phyloP scores from a whole-genome alignment of 2,113 vertebrate genomes.

The Lichenostomus cassidix region DNA sequence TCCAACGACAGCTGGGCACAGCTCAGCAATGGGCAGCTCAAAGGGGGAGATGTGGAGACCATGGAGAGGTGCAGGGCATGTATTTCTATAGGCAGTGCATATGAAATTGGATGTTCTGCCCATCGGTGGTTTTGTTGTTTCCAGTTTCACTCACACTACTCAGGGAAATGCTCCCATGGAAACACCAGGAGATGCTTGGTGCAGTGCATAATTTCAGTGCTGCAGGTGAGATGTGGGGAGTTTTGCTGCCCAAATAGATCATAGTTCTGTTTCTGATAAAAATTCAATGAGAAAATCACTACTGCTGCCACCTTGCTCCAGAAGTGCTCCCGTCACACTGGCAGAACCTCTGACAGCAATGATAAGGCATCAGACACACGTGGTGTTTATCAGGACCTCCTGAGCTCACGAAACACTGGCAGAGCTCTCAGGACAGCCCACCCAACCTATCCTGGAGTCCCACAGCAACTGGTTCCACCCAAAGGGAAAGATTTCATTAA shows the following conservation, averaged over 20 bases:
- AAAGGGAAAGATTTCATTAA: not conserved
- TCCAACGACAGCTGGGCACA: not conserved
- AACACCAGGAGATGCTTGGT: accelerated
- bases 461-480: not conserved
- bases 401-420: not conserved
- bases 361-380: not conserved
- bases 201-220: not conserved
- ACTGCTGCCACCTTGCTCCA: not conserved
- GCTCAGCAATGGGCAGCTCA: not conserved
- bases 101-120: not conserved
- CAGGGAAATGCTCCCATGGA: not conserved
- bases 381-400: not conserved
- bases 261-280: not conserved
- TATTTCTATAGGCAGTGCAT: accelerated
- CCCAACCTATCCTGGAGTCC: not conserved
- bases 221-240: not conserved
- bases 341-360: not conserved
- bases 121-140: not conserved
- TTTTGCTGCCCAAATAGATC: not conserved
- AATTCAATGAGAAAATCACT: not conserved
- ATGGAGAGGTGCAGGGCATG: not conserved
- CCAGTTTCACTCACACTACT: not conserved
- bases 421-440: not conserved
- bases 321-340: not conserved
- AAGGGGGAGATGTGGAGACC: not conserved